Conservation (phyloP, 2,113 vertebrate genomes). For the Tamias sibiricus region DNA sequence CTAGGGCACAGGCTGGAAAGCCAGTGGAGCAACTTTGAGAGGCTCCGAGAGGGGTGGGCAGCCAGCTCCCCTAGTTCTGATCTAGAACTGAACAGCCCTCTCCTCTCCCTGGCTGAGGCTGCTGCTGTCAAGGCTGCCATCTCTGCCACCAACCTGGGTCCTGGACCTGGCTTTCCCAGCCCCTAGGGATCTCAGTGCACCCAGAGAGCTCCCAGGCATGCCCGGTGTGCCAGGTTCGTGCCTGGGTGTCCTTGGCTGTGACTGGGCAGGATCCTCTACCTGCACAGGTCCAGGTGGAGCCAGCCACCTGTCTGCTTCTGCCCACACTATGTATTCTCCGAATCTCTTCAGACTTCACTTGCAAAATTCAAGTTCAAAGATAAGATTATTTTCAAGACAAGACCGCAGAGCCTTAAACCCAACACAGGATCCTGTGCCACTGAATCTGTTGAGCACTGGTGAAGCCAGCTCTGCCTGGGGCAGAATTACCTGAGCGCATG, state of each 20-base stretch:
- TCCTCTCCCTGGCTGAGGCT: too few species aligned
- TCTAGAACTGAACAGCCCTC: accelerated
- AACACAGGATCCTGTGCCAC: accelerated
- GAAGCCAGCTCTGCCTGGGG: not conserved
- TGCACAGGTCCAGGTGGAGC: accelerated
- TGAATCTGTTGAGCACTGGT: accelerated
- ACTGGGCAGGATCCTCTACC: accelerated
- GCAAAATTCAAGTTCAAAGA: not conserved
- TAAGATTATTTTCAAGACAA: not conserved
- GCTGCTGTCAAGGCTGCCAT: accelerated
- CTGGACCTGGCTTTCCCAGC: too few species aligned
- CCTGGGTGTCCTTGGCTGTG: accelerated
- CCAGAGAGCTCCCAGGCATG: too few species aligned
- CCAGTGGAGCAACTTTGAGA: too few species aligned
- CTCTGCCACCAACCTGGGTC: not conserved
- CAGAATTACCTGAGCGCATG: too few species aligned
- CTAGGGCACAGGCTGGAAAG: not conserved
- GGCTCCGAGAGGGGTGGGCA: too few species aligned
- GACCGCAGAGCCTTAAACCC: not conserved
- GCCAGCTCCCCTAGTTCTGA: too few species aligned
- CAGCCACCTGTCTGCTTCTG: accelerated
- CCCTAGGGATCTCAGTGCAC: accelerated
- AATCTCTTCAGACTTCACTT: accelerated
- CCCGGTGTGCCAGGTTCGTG: accelerated
- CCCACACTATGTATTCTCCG: accelerated